phyloP scores from a whole-genome alignment of 2,888 invertebrate genomes.

The Alsophila aescularia region DNA sequence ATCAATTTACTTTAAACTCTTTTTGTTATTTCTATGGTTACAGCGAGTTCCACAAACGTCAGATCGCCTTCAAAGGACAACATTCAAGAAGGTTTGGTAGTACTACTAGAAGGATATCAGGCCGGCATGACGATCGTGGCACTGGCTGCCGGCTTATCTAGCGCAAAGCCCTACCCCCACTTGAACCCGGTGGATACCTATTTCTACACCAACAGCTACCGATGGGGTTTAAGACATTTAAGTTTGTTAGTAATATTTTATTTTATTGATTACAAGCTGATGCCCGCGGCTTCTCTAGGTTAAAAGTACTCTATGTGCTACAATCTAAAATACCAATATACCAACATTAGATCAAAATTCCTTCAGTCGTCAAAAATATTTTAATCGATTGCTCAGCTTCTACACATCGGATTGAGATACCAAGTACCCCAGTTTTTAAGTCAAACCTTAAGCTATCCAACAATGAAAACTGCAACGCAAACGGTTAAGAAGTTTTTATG shows the following conservation, averaged over 20 bases:
- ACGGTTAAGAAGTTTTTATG: too few relatives aligned
- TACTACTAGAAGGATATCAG: constrained; percentile 58
- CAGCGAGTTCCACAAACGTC: constrained; percentile 39
- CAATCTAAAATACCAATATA: too few relatives aligned
- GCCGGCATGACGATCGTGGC: constrained; percentile 55
- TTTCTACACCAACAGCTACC: constrained; percentile 61
- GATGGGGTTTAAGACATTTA: constrained; percentile 64
- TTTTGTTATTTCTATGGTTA: constrained; percentile 18
- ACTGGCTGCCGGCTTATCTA: constrained; percentile 49
- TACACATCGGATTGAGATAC: too few relatives aligned
- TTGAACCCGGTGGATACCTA: constrained; percentile 55
- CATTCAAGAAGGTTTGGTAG: constrained; percentile 49
- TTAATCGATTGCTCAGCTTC: too few relatives aligned
- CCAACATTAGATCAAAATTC: too few relatives aligned
- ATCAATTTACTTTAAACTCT: too few relatives aligned
- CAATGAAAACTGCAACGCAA: too few relatives aligned
- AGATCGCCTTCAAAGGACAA: constrained; percentile 42
- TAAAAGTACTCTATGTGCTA: too few relatives aligned
- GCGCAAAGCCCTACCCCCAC: constrained; percentile 45
- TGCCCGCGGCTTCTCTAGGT: too few relatives aligned
- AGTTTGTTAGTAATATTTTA: constrained; percentile 55
- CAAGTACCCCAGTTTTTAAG: too few relatives aligned
- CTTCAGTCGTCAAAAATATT: too few relatives aligned
- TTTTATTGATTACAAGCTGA: neutral
- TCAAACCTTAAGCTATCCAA: too few relatives aligned